Base-by-base conservation (phyloP, 2,797 vertebrate genomes). In the Passerculus sandwichensis region DNA sequence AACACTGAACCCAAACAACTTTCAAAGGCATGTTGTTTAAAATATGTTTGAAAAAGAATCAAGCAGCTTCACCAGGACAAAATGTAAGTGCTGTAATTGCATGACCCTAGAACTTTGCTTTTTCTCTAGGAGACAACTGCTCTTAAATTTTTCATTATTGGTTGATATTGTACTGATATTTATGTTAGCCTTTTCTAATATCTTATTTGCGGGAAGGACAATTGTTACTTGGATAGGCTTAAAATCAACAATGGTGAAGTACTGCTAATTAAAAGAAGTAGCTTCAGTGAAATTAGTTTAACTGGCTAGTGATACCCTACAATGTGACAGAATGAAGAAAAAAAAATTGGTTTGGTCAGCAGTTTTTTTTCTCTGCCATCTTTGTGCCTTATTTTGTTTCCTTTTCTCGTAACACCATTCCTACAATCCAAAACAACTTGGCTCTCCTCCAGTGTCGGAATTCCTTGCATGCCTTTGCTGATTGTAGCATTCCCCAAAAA, bases 401-500 rank as follows among this genome's bases (percentile, higher is more conserved):
- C 14, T 9, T n/a, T 10, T 12, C 18, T 76, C 1, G 0, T 10
- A 78, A 29, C 19, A 66, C 16, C 23, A 45, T 9, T 23, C 1
- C 15, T 8, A 7, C 19, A 60, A 38, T 34, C 23, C 27, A 50
- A 64, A 29, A 21, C 16, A 82, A 22, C 13, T 62, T 16, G 29
- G 5, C 22, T 66, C 17, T 47, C 21, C 22, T 56, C 5, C 11
- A 64, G 18, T 53, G 36, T 4, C 76, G 22, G 23, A 77, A 77
- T 76, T 89, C 53, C 26, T 45, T 47, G 4, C 20, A 5, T 44
- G 47, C 6, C 27, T 76, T 77, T 67, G 9, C 19, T 74, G 21
- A n/a, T 25, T 25, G 9, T 19, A 60, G 10, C 40, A 32, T 60
- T 74, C 5, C 16, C 16, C 4, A 5, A 38, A 56, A 80, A 23